These are phyloP conservation scores for Dasyurus viverrinus DNA, from an alignment of 2,113 vertebrate species.

Conservation along the genomic window DNA sequence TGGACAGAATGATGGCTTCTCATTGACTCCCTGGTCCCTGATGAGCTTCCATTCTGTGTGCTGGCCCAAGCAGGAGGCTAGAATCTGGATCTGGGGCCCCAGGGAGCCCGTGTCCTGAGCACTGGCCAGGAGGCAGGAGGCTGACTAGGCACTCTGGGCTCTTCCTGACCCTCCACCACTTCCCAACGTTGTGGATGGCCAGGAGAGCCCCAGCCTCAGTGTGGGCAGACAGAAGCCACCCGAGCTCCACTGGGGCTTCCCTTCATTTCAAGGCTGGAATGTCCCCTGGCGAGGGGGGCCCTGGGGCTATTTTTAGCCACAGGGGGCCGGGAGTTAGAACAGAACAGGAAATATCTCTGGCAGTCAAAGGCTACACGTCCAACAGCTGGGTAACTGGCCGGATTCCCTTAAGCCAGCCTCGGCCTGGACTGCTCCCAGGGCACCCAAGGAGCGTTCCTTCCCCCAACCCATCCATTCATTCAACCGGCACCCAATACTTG, in stretches of 20 bases:
- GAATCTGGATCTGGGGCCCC: not conserved
- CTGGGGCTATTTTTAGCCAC: not conserved
- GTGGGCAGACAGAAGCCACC: not conserved
- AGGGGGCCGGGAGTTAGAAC: not conserved
- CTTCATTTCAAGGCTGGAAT: not conserved
- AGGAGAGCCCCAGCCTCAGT: fast-evolving
- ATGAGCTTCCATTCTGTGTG: not conserved
- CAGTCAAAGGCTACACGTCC: not conserved
- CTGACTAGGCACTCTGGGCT: not conserved
- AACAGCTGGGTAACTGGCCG: not conserved
- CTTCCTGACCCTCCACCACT: not conserved
- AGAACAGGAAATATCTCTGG: not conserved
- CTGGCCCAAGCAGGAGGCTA: not conserved
- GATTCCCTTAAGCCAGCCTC: not conserved
- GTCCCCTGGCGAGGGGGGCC: not conserved
- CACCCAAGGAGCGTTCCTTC: not conserved
- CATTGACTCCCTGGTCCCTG: not conserved
- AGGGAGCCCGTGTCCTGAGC: not conserved
- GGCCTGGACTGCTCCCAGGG: not conserved
- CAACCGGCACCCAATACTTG: not conserved
- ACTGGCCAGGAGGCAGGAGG: not conserved
- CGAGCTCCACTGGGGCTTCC: not conserved
- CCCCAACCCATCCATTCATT: not conserved
- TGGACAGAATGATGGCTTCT: not conserved
- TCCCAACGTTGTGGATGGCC: not conserved